Conservation (phyloP, 2,113 vertebrate species). For the Callocephalon fimbriatum region DNA sequence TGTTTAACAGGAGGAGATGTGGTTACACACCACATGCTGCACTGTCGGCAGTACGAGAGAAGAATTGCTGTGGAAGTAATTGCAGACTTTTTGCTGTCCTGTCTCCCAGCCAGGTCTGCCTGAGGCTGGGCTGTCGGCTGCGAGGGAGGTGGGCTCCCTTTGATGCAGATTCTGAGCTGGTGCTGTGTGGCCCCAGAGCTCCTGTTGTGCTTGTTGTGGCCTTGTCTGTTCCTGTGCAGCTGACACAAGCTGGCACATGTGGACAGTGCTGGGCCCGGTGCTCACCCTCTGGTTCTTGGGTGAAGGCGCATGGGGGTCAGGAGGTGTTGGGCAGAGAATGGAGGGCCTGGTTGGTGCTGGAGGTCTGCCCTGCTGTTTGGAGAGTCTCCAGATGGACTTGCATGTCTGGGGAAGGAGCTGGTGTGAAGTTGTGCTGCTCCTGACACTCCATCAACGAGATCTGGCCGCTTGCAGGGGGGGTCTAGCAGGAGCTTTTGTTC, state of each 20-base stretch:
- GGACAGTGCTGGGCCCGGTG: background rate
- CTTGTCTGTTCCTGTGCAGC: background rate
- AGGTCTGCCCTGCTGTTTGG: background rate
- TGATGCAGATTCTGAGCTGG: constrained; percentile 14
- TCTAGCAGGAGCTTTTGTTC: background rate
- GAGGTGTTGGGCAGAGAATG: background rate
- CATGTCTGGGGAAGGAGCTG: background rate
- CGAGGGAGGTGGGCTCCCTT: background rate
- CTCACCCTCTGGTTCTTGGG: background rate
- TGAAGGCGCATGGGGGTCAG: background rate
- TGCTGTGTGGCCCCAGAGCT: background rate
- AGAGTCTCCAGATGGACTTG: background rate
- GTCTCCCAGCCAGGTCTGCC: background rate
- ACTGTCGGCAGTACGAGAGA: constrained; percentile 54
- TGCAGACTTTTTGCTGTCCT: background rate
- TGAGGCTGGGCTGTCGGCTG: background rate
- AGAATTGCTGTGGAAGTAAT: constrained; percentile 57
- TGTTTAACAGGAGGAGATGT: constrained; percentile 60
- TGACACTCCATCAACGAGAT: background rate
- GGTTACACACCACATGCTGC: constrained; percentile 49
- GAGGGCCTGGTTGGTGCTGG: background rate
- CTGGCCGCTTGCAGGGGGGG: background rate
- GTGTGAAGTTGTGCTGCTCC: background rate
- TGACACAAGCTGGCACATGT: background rate
- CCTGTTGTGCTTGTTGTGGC: background rate